Percentiles rank a stretch among this genome's conserved stretches.
Conservation (phyloP, 2,888 invertebrate species). For the Cheilosia vulpina region DNA sequence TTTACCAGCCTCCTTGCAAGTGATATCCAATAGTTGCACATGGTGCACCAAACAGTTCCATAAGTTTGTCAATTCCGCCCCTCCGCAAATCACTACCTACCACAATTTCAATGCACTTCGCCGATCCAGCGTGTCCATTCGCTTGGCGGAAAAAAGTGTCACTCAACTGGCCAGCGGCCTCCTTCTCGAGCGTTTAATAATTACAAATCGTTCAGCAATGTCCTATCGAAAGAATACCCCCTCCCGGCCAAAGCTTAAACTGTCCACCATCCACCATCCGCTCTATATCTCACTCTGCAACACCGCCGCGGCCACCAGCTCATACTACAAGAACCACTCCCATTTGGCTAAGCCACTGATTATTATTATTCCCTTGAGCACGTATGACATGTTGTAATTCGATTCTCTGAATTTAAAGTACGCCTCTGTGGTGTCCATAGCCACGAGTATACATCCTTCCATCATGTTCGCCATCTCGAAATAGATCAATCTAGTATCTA, state of each 20-base stretch:
- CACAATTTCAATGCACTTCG: slow-evolving; percentile 39
- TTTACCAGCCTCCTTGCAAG: too few relatives aligned
- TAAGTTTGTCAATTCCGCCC: background rate
- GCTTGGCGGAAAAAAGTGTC: slow-evolving; percentile 39
- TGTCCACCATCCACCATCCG: background rate
- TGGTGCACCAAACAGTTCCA: too few relatives aligned
- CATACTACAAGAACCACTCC: slow-evolving; percentile 54
- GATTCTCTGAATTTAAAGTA: slow-evolving; percentile 43
- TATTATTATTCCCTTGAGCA: slow-evolving; percentile 60
- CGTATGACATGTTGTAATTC: slow-evolving; percentile 68
- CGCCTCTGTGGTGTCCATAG: slow-evolving; percentile 22
- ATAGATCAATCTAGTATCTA: slow-evolving; percentile 72
- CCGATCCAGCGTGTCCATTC: slow-evolving; percentile 21
- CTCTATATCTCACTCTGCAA: slow-evolving; percentile 10
- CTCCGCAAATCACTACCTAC: too few relatives aligned
- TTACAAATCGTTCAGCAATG: slow-evolving; percentile 64
- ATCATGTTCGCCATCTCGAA: slow-evolving; percentile 52
- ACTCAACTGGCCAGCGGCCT: slow-evolving; percentile 57
- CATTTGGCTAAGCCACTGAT: slow-evolving; percentile 23
- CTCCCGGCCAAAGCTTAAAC: background rate
- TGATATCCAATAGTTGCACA: too few relatives aligned
- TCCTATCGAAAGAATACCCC: slow-evolving; percentile 45
- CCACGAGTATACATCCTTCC: slow-evolving; percentile 30
- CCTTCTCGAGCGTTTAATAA: slow-evolving; percentile 60
- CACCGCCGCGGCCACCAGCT: background rate